These are phyloP conservation scores for Elgaria multicarinata DNA, from an alignment of 2,113 vertebrate genomes.

Conservation along the genomic window DNA sequence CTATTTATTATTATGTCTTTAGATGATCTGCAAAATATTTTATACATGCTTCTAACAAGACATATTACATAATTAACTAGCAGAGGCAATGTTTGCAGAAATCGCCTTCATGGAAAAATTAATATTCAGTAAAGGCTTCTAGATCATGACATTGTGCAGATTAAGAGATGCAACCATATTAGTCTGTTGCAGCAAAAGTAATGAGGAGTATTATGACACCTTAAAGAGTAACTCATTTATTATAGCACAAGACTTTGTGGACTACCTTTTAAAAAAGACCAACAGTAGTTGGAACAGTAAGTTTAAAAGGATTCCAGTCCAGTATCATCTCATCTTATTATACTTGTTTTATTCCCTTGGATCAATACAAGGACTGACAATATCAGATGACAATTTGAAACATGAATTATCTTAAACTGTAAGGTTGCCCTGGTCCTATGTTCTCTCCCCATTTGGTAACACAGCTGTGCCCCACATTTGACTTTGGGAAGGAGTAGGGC, in stretches of 20 bases:
- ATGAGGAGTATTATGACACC: not conserved
- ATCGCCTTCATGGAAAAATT: not conserved
- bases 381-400: not conserved
- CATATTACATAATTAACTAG: not conserved
- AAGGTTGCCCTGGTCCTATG: not conserved
- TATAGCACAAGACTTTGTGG: not conserved
- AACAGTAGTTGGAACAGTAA: not conserved
- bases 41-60: constrained; percentile 3
- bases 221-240: not conserved
- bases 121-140: not conserved
- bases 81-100: constrained; percentile 14
- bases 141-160: not conserved
- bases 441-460: not conserved
- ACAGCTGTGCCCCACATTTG: not conserved
- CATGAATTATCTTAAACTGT: not conserved
- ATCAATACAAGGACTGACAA: not conserved
- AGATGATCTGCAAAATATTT: constrained; percentile 36
- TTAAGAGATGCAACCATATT: no score
- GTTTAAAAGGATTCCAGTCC: not conserved
- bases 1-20: constrained; percentile 30
- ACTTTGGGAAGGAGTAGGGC: not conserved
- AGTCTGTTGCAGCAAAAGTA: not conserved
- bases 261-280: not conserved
- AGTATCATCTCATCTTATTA: not conserved
- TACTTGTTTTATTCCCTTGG: not conserved